These are phyloP conservation scores for Bos indicus DNA, from an alignment of 2,113 vertebrate genomes.

Conservation along the genomic window DNA sequence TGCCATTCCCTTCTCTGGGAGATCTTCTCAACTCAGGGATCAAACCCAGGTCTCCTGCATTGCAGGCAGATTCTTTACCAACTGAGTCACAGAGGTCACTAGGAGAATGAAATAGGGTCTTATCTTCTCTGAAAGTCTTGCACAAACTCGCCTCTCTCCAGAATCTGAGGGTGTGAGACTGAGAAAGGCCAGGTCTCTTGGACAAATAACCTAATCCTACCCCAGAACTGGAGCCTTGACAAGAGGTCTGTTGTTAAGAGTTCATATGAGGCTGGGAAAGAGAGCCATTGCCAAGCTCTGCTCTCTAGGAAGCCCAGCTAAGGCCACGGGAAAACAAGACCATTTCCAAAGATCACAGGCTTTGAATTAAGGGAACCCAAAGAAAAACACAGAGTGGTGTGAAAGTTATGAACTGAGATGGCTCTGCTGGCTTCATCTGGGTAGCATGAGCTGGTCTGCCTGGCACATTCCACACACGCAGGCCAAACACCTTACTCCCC, in stretches of 20 bases:
- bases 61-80: not conserved
- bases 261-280: conserved; percentile 7
- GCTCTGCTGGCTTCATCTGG: not conserved
- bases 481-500: conserved; percentile 24
- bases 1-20: not conserved
- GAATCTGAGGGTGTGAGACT: conserved; percentile 1
- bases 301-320: conserved; percentile 55
- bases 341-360: conserved; percentile 67
- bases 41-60: not conserved
- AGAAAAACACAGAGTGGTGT: conserved; percentile 56
- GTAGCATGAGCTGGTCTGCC: not conserved
- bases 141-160: not conserved
- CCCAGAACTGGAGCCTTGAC: not conserved
- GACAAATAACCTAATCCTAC: conserved; percentile 7
- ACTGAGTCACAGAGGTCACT: not conserved
- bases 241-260: conserved; percentile 27
- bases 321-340: conserved; percentile 50
- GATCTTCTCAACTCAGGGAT: not conserved
- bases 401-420: conserved; percentile 49
- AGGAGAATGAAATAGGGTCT: not conserved
- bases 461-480: not conserved
- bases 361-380: conserved; percentile 49
- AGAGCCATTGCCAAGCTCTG: not conserved
- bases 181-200: conserved; percentile 4
- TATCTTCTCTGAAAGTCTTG: not conserved